Evolutionary conservation across 2,888 invertebrate species (phyloP), one percentile per base, ranked within the genome.

Genomic region (Acanthosoma haemorrhoidale): DNA sequence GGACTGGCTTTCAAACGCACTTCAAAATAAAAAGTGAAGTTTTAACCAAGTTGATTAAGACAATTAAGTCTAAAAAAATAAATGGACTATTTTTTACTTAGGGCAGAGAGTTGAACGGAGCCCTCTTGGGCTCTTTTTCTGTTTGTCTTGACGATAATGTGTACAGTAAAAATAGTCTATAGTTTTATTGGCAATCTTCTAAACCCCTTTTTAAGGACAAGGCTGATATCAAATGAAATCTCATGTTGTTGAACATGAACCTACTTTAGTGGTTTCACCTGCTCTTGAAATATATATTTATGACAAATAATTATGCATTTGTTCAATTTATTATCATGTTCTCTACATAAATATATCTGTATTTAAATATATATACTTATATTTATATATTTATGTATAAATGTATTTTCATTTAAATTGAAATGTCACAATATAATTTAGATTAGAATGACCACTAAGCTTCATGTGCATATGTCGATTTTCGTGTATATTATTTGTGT

Each of bases 1-100:
- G 99, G 97, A 99, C 81, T 99, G 99, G 98, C 87, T 95, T 75
- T 91, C 93, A 73, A 94, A 92, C 78, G 91, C 94, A 68, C 82
- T 95, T 78, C 92, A 93, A 81, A 92, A 89, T 79, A 87, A 89
- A 81, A 94, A 94, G 89, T 94, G 89, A 75, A 63, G 34, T 60
- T 51, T 51, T 25, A 13, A 64, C 13, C 32, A 32, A 60, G 51
- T 51, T 21, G 51, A 51, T 51, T 13, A 51, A 51, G 51, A 51
- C 51, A 51, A 59, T 59, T 32, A 59, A 59, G 34, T 32, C 34
- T 59, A 34, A 59, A 32, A 41, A 15, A 34, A 59, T 32, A 31
- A 31, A 31, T 59, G 36, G 61, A 61, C 61, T 36, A 61, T 34
- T 61, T 36, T 36, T 36, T 61, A 61, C 32, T 61, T 36, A n/a